phyloP scores from a whole-genome alignment of 2,797 vertebrate genomes.

The Muscicapa striata region DNA sequence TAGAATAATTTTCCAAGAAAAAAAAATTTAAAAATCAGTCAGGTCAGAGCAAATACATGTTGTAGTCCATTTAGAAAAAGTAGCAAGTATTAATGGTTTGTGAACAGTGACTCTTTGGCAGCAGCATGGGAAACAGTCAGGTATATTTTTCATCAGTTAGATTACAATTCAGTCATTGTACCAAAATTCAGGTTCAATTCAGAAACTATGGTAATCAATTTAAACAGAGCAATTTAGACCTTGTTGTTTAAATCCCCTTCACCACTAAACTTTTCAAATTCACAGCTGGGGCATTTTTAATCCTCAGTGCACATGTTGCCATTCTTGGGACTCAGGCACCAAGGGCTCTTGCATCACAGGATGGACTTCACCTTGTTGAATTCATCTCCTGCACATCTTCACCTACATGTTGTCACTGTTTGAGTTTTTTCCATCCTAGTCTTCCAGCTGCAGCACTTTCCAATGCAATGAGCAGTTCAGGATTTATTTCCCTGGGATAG shows the following conservation, averaged over 20 bases:
- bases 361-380: not conserved
- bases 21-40: not conserved
- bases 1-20: not conserved
- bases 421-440: not conserved
- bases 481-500: not conserved
- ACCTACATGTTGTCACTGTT: not conserved
- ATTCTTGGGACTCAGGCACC: not conserved
- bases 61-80: not conserved
- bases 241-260: not conserved
- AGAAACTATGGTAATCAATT: not conserved
- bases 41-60: not conserved
- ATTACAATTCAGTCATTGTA: not conserved
- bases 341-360: not conserved
- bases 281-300: not conserved
- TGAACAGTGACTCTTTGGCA: not conserved
- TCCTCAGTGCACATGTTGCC: not conserved
- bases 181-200: not conserved
- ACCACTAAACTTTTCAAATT: not conserved
- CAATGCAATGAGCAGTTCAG: not conserved
- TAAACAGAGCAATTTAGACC: not conserved
- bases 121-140: not conserved
- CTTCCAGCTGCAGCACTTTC: not conserved
- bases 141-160: not conserved
- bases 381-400: not conserved
- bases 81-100: not conserved